Conservation (phyloP, 2,888 invertebrate genomes). For the Perdita meconis region DNA sequence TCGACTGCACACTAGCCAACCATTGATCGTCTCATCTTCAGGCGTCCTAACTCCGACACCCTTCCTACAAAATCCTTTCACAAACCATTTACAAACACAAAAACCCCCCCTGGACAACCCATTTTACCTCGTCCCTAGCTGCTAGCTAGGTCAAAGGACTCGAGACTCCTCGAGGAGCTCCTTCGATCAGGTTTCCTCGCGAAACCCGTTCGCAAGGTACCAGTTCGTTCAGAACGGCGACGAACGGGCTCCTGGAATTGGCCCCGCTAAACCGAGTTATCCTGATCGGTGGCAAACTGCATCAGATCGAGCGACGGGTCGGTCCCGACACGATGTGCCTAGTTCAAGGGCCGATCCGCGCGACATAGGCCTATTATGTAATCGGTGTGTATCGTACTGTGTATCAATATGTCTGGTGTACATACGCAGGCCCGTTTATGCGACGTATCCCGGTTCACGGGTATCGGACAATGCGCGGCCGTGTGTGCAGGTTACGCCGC, state of each 20-base stretch:
- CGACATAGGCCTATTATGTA: conserved; percentile 76
- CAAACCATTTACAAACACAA: no score
- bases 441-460: conserved; percentile 58
- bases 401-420: conserved; percentile 71
- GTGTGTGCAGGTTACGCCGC: conserved; percentile 62
- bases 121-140: no score
- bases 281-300: conserved; percentile 50
- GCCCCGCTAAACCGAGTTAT: conserved; percentile 31
- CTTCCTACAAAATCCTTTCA: no score
- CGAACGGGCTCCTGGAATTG: conserved; percentile 28
- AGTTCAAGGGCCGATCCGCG: conserved; percentile 53
- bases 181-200: no score
- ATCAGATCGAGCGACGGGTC: conserved; percentile 54
- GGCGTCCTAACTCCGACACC: no score
- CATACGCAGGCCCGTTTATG: conserved; percentile 60
- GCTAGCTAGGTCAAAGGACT: no score
- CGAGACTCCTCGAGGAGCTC: no score
- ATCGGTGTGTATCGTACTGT: conserved; percentile 75
- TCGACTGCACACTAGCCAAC: no score
- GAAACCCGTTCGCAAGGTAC: background rate
- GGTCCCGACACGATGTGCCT: conserved; percentile 14
- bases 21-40: no score
- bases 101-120: no score
- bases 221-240: conserved; percentile 8
- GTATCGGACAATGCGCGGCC: conserved; percentile 70